phyloP scores from a whole-genome alignment of 2,888 invertebrate genomes.

The Athalia rosae region DNA sequence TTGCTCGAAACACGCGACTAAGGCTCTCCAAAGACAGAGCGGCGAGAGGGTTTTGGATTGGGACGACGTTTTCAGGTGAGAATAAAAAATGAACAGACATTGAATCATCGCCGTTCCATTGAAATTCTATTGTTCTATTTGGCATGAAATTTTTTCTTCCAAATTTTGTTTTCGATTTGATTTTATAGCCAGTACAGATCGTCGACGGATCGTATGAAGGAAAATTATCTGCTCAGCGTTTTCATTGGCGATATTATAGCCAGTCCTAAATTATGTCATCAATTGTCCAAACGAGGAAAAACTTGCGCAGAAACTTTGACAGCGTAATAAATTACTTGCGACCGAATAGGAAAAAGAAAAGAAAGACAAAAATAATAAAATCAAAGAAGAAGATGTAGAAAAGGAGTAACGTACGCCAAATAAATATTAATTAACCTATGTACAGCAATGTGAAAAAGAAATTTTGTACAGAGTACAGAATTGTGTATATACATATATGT shows the following conservation, averaged over 20 bases:
- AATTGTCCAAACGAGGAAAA: conserved; percentile 83
- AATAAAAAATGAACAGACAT: conserved; percentile 2
- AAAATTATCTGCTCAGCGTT: conserved; percentile 89
- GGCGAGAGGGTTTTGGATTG: conserved; percentile 79
- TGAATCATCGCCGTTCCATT: no score
- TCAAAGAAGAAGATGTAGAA: neutral
- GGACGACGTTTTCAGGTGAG: conserved; percentile 86
- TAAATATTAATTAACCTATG: no score
- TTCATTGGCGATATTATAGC: conserved; percentile 91
- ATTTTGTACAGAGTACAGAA: no score
- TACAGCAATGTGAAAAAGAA: no score
- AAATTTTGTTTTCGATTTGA: neutral
- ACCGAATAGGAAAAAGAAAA: neutral
- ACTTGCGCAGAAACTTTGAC: conserved; percentile 72
- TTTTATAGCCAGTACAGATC: conserved; percentile 84
- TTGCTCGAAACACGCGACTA: conserved; percentile 81
- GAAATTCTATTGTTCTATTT: neutral
- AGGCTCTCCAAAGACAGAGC: conserved; percentile 73
- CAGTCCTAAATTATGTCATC: conserved; percentile 86
- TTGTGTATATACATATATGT: no score
- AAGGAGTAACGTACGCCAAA: neutral
- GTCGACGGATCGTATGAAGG: conserved; percentile 80
- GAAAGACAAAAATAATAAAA: conserved; percentile 1
- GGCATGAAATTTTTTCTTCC: neutral
- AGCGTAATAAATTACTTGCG: conserved; percentile 47